Percentiles rank a stretch among this genome's conserved stretches.
These are phyloP conservation scores for Cetonia aurata DNA, from an alignment of 2,888 invertebrate genomes.

Conservation along the genomic window DNA sequence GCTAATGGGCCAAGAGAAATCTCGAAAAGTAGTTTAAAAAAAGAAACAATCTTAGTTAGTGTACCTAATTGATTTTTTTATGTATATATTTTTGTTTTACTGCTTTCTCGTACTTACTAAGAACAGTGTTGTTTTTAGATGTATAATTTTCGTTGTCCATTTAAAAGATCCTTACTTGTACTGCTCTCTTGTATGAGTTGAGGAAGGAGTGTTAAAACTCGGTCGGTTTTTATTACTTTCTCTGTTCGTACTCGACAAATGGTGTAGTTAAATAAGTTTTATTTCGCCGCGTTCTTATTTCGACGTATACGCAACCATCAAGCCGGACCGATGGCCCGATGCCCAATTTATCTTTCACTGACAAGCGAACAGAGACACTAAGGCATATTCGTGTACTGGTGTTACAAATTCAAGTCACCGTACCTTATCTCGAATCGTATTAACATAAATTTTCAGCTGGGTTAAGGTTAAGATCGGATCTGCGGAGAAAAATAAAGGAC, in stretches of 20 bases:
- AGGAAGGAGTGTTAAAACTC: slow-evolving; percentile 6
- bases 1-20: no score
- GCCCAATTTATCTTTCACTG: slow-evolving; percentile 25
- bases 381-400: slow-evolving; percentile 28
- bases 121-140: no score
- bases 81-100: no score
- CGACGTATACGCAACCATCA: slow-evolving; percentile 24
- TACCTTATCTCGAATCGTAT: slow-evolving; percentile 30
- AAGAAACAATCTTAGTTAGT: no score
- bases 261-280: slow-evolving; percentile 20
- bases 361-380: slow-evolving; percentile 27
- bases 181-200: neutral
- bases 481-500: slow-evolving; percentile 4
- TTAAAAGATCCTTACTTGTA: neutral
- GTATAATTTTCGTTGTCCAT: no score
- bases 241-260: slow-evolving; percentile 15
- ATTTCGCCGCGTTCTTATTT: slow-evolving; percentile 2
- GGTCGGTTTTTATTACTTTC: slow-evolving; percentile 4
- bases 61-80: no score
- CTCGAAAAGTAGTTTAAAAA: no score
- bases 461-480: slow-evolving; percentile 57
- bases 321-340: slow-evolving; percentile 3
- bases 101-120: no score
- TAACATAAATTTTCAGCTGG: slow-evolving; percentile 46
- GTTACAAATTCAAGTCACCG: slow-evolving; percentile 28